Evolutionary conservation across 2,797 vertebrate species (phyloP), one percentile per base, ranked within the genome.

Genomic region (Coranthus polyacanthus): DNA sequence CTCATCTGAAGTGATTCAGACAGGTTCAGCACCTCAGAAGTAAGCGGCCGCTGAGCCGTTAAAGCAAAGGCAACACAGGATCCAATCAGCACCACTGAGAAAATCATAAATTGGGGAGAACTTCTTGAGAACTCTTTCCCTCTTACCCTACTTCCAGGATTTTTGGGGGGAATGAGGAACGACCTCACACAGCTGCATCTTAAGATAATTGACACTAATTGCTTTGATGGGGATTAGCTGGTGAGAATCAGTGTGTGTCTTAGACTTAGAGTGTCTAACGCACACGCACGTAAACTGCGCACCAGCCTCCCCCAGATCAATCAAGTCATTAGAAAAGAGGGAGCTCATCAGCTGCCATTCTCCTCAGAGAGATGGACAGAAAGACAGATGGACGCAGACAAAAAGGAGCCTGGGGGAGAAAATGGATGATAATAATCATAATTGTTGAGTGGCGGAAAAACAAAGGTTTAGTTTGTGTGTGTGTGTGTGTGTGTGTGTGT

Each of bases 201-300:
- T 84, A 82, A 89, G 79, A 89, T 93, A 92, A 93, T 89, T 92
- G 88, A 92, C 85, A 81, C 68, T 90, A 92, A 93, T 92, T 90
- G 85, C 90, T 86, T 91, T 85, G 84, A 93, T 91, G 84, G 81
- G 89, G 83, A 89, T 92, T 90, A 92, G 88, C 85, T 82, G 59
- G 81, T 86, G 75, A 82, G 84, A 91, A 89, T 87, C 60, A 70
- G 78, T 79, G 74, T 72, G 76, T 71, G 72, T 77, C 65, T 84
- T 79, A 60, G 73, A 73, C 67, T 78, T 75, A 51, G 76, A 86
- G 81, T 75, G 78, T 73, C 65, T 84, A 82, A 91, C 61, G 5
- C 68, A 38, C 70, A 42, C 59, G 42, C 75, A 18, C 39, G 17
- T 47, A 53, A 3, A 52, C 56, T 49, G 53, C 37, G 24, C 7